A percentile compares a stretch with the other conserved stretches of the same genome.
Conservation (phyloP, 2,888 invertebrate species). For the Sipha maydis region DNA sequence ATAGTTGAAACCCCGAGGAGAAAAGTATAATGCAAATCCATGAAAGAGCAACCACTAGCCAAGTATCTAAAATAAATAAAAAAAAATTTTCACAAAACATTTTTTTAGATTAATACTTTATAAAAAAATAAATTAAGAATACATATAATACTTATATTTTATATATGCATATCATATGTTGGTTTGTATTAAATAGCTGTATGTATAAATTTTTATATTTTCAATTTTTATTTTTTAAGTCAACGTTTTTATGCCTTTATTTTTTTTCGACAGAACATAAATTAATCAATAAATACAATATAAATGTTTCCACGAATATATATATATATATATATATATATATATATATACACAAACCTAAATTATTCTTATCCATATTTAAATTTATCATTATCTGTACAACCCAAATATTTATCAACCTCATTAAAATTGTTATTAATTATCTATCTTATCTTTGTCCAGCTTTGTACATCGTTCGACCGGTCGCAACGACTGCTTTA, state of each 20-base stretch:
- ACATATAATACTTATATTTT: not conserved
- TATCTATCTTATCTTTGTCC: too few species aligned
- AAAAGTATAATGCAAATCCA: conserved; percentile 66
- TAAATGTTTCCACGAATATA: too few species aligned
- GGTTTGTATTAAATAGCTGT: conserved; percentile 15
- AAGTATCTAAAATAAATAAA: conserved; percentile 65
- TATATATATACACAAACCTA: too few species aligned
- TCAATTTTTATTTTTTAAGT: not conserved
- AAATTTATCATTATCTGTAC: too few species aligned
- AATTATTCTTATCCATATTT: too few species aligned
- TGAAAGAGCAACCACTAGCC: conserved; percentile 65
- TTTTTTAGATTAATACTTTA: not conserved
- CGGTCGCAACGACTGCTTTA: too few species aligned
- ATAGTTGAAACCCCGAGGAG: conserved; percentile 65
- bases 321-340: too few species aligned
- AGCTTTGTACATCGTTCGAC: too few species aligned
- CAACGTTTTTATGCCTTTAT: not conserved
- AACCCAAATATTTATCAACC: too few species aligned
- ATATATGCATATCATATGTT: conserved; percentile 7
- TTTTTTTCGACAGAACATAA: not conserved
- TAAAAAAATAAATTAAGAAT: not conserved
- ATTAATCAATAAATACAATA: not conserved
- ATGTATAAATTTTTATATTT: not conserved
- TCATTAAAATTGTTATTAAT: too few species aligned
- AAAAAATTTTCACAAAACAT: too few species aligned